Evolutionary conservation across 2,113 vertebrate species (phyloP), one percentile per base, ranked within the genome.

Genomic region (Pterophyllum scalare): DNA sequence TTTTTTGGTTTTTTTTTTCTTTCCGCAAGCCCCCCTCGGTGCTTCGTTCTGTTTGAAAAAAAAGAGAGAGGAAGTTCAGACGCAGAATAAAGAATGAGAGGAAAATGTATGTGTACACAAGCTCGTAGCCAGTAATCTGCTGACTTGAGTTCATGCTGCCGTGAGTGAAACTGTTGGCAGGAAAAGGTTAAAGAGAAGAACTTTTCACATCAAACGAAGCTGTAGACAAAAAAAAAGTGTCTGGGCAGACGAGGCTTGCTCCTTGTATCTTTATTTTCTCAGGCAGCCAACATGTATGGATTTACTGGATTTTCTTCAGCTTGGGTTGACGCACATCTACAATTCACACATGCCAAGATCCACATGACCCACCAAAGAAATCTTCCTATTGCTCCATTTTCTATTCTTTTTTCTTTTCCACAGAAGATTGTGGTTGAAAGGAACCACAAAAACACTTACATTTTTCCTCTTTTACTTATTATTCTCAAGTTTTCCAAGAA

Each of bases 1-100:
- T 28, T 28, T 28, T 28, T 28, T 3, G n/a, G 5, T 33, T 33
- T 40, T 91, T 88, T 75, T 87, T 92, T 87, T 83, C 87, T 81
- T 89, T 91, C 61, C 43, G 8, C 31, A 61, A 79, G 43, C 58
- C 76, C 28, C 72, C 61, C 52, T 80, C 3, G 3, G 75, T 40
- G 38, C 52, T 77, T 43, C 56, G 26, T 85, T 92, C 82, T 80
- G 81, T 83, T 77, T 81, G 75, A 79, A 74, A 72, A 14, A 79
- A 74, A 72, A 14, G 59, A 80, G 67, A 59, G 76, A 87, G 83
- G 85, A 85, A 87, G 84, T 83, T 62, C 65, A 1, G 10, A 54
- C 33, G 65, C 59, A 80, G 74, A 59, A 60, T 26, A n/a, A 59
- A 72, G 58, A 82, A 85, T 77, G 46, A 84, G 31, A 15, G 64